Percentiles rank a stretch among this genome's conserved stretches.
Conservation (phyloP, 1,140 invertebrate species). For the Mamestra configurata region DNA sequence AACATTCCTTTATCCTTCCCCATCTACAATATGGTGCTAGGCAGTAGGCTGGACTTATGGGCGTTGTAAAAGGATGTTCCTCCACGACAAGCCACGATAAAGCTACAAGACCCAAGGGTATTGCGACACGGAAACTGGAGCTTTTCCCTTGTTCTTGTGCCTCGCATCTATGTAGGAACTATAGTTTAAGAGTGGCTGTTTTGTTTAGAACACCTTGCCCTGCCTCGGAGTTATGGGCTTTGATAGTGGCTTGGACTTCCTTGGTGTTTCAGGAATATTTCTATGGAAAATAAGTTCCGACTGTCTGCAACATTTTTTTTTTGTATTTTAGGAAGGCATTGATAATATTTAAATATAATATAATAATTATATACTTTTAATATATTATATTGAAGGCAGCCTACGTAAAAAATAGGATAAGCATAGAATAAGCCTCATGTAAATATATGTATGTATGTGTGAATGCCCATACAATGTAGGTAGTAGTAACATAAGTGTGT, state of each 20-base stretch:
- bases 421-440: too few relatives aligned
- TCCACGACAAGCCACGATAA: slow-evolving; percentile 70
- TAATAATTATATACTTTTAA: too few relatives aligned
- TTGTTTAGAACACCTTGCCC: slow-evolving; percentile 28
- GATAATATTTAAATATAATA: too few relatives aligned
- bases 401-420: too few relatives aligned
- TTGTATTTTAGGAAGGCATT: too few relatives aligned
- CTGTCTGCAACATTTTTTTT: too few relatives aligned
- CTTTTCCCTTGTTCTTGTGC: slow-evolving; percentile 62
- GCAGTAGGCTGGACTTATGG: slow-evolving; percentile 67
- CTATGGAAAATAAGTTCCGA: too few relatives aligned
- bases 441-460: too few relatives aligned
- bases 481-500: too few relatives aligned
- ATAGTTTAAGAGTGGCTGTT: slow-evolving; percentile 19
- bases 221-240: background rate
- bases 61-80: slow-evolving; percentile 73
- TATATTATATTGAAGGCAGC: too few relatives aligned
- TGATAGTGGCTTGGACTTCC: slow-evolving; percentile 21
- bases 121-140: slow-evolving; percentile 74
- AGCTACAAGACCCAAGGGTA: slow-evolving; percentile 64
- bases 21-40: slow-evolving; percentile 35
- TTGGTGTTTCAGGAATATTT: slow-evolving; percentile 1
- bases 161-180: background rate
- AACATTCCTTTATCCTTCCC: slow-evolving; percentile 37
- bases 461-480: too few relatives aligned